Conservation (phyloP, 2,113 vertebrate species). For the Neomonachus schauinslandi region DNA sequence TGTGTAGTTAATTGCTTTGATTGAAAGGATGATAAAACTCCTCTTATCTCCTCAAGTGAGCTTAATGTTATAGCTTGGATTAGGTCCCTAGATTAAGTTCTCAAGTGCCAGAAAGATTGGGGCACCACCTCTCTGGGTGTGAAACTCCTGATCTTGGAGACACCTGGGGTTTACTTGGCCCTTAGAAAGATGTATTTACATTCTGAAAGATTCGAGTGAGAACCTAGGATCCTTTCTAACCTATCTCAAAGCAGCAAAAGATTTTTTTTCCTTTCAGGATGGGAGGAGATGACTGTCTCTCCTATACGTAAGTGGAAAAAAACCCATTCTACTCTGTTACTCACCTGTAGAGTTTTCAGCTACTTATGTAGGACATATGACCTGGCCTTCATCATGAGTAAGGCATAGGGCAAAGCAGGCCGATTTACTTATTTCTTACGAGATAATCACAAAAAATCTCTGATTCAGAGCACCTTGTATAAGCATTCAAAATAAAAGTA, state of each 20-base stretch:
- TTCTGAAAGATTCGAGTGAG: not conserved
- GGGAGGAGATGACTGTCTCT: not conserved
- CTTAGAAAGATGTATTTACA: not conserved
- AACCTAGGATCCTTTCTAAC: not conserved
- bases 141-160: not conserved
- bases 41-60: not conserved
- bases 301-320: not conserved
- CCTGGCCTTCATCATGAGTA: not conserved
- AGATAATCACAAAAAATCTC: not conserved
- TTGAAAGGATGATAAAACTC: not conserved
- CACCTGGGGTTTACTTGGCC: not conserved
- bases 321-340: not conserved
- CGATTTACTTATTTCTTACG: not conserved
- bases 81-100: not conserved
- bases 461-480: not conserved
- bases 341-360: not conserved
- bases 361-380: not conserved
- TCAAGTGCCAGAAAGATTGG: not conserved
- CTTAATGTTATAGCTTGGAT: not conserved
- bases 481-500: not conserved
- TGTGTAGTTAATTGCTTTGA: not conserved
- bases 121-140: not conserved
- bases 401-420: not conserved
- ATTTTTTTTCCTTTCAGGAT: not conserved
- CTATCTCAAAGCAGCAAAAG: not conserved